Evolutionary conservation across 2,797 vertebrate genomes (phyloP), one percentile per base, ranked within the genome.

Genomic region (Tragelaphus eurycerus): DNA sequence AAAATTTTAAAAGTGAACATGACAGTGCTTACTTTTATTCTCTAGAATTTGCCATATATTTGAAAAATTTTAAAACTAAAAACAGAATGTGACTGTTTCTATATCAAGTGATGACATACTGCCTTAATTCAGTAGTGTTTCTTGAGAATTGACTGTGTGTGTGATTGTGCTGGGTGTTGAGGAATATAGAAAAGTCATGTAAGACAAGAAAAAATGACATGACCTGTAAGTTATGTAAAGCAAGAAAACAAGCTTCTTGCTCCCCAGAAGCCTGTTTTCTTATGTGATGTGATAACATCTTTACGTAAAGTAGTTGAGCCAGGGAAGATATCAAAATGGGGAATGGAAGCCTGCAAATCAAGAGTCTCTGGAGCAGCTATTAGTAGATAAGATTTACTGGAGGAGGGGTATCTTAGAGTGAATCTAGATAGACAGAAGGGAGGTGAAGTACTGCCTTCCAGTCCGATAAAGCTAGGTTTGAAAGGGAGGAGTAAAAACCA

Each of bases 51-150:
- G 67, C 31, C 94, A 46, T 89, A 46, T 86, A 85, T 96, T 86
- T 89, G 48, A 89, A 95, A 86, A 2, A 79, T 67, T 96, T 88
- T 90, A 13, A 59, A 82, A 82, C 67, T 95, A 27, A 89, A 82
- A 85, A 50, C 17, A 17, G 6, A 84, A 90, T 54, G 0, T 81
- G 81, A 90, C 14, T 83, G 14, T 86, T 34, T 52, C 21, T 67
- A 7, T 48, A 90, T 95, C 17, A 88, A 88, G 43, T 12, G 43
- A 78, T 71, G 48, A 27, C 21, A 6, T 1, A 2, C 19, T 29
- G 60, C 46, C 34, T 89, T 81, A 43, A 85, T 82, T 96, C 46
- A 84, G 7, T 19, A 92, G 60, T 71, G 52, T 46, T 95, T 96
- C 86, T 59, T 92, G 86, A 85, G 52, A 92, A 76, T 11, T 1